Evolutionary conservation across 2,797 vertebrate species (phyloP).

Genomic region (Halcyon badia): DNA sequence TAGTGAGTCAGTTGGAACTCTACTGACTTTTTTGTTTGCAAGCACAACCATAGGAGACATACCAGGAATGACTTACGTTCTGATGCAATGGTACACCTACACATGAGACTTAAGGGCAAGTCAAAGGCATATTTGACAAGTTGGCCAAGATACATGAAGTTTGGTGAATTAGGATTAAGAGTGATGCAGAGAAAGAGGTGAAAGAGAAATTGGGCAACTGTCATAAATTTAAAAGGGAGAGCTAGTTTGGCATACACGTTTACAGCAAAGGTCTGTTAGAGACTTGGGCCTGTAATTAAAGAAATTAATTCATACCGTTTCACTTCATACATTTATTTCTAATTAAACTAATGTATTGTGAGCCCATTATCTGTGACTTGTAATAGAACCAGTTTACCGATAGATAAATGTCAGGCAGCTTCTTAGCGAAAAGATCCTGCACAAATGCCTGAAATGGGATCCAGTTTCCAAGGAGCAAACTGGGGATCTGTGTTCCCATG

Average conservation of each 20-base stretch:
- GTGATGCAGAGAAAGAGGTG: not conserved
- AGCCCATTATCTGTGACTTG: not conserved
- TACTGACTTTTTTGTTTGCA: not conserved
- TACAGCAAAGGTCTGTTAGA: not conserved
- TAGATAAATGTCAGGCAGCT: not conserved
- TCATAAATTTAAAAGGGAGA: not conserved
- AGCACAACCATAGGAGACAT: accelerated
- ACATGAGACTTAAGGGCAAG: not conserved
- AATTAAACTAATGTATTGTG: not conserved
- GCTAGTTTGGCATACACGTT: not conserved
- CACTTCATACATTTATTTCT: not conserved
- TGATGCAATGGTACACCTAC: not conserved
- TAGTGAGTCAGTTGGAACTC: not conserved
- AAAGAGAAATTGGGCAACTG: not conserved
- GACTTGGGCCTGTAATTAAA: not conserved
- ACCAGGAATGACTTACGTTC: not conserved
- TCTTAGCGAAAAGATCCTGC: not conserved
- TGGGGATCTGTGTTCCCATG: not conserved
- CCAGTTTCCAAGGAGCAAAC: not conserved
- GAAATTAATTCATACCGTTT: not conserved
- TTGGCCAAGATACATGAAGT: not conserved
- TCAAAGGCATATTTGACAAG: not conserved
- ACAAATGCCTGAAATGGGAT: not conserved
- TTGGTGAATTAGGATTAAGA: not conserved
- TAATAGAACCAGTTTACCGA: not conserved